phyloP scores from a whole-genome alignment of 2,113 vertebrate genomes.

The Lamprotornis superbus region DNA sequence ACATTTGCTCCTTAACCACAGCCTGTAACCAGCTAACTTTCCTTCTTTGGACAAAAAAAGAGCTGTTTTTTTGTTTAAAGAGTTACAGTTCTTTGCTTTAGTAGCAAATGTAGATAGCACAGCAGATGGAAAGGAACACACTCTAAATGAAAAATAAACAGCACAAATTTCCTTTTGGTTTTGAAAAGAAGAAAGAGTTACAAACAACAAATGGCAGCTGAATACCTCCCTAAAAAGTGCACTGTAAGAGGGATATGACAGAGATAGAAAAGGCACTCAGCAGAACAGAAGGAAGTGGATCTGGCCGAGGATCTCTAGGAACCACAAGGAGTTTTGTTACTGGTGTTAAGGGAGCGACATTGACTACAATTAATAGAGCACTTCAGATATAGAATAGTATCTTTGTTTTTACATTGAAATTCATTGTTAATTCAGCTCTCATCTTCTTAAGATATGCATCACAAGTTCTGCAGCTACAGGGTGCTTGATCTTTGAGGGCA shows the following conservation, averaged over 20 bases:
- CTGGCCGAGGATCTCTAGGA: not conserved
- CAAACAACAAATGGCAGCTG: not conserved
- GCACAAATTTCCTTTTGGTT: not conserved
- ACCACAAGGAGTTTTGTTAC: not conserved
- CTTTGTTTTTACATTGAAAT: not conserved
- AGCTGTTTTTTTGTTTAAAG: not conserved
- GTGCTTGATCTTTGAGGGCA: not conserved
- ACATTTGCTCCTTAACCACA: not conserved
- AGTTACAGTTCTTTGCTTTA: not conserved
- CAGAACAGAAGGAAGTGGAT: not conserved
- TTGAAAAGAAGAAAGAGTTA: not conserved
- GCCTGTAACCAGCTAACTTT: not conserved
- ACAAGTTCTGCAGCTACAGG: not conserved
- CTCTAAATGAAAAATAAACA: not conserved
- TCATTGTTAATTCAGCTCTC: not conserved
- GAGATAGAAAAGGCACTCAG: not conserved
- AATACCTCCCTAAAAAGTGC: not conserved
- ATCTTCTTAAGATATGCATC: not conserved
- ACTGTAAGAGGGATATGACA: not conserved
- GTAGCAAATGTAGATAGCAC: not conserved
- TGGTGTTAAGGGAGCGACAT: not conserved
- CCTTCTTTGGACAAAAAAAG: not conserved
- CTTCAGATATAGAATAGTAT: not conserved
- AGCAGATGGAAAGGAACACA: not conserved
- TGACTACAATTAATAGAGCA: not conserved